phyloP scores from a whole-genome alignment of 1,140 invertebrate species.

The Brachionus asplanchnoidis region DNA sequence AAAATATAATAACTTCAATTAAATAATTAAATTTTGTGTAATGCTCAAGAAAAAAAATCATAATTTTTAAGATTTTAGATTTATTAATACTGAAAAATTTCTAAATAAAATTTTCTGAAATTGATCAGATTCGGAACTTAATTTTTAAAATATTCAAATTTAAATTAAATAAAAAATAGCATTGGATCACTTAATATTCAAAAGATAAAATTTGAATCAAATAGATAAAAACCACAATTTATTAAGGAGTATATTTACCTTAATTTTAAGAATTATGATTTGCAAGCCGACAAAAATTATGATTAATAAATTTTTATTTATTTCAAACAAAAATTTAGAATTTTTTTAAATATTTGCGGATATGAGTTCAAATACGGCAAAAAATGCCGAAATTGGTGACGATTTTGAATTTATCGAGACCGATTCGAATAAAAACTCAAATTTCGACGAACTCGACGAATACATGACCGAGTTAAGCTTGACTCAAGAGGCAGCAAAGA shows the following conservation, averaged over 20 bases:
- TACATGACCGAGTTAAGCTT: background rate
- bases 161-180: no score
- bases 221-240: background rate
- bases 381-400: background rate
- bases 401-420: background rate
- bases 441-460: slow-evolving; percentile 4
- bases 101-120: no score
- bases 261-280: background rate
- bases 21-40: no score
- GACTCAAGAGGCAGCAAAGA: background rate
- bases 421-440: background rate
- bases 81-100: no score
- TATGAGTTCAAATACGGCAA: background rate
- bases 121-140: no score
- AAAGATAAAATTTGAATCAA: background rate
- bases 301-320: background rate
- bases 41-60: no score
- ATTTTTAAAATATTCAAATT: no score
- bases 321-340: background rate
- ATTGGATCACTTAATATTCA: no score
- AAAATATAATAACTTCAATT: no score
- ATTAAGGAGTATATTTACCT: background rate
- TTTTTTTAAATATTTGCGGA: background rate
- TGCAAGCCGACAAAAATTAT: background rate
- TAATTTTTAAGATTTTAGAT: no score